These are phyloP conservation scores for Sinohyriopsis cumingii DNA, from an alignment of 2,888 invertebrate genomes.

Conservation along the genomic window DNA sequence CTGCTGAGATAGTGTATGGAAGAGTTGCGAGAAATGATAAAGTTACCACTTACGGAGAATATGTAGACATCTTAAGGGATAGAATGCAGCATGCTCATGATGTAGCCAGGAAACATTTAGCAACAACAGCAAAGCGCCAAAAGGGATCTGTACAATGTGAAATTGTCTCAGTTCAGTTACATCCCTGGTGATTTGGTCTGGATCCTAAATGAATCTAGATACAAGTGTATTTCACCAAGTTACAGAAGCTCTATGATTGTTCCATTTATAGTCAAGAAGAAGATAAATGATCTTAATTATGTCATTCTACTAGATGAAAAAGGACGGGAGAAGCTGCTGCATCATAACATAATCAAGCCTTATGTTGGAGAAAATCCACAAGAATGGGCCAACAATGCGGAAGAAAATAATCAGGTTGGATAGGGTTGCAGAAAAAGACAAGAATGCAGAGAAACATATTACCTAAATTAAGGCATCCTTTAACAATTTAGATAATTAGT, in stretches of 20 bases:
- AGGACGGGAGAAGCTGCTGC: too few relatives aligned
- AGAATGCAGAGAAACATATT: too few relatives aligned
- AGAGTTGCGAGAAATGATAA: background rate
- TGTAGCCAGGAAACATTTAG: slow-evolving; percentile 15
- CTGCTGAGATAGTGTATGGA: slow-evolving; percentile 23
- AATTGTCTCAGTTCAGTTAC: background rate
- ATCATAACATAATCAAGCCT: too few relatives aligned
- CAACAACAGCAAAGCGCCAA: slow-evolving; percentile 2
- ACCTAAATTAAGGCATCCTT: too few relatives aligned
- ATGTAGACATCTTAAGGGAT: slow-evolving; percentile 9
- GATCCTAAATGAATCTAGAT: too few relatives aligned
- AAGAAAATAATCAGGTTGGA: too few relatives aligned
- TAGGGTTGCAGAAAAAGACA: too few relatives aligned
- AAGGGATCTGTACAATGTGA: slow-evolving; percentile 16
- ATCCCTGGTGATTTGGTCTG: background rate
- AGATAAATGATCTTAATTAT: slow-evolving; percentile 1
- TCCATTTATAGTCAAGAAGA: slow-evolving; percentile 4
- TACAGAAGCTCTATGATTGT: slow-evolving; percentile 1
- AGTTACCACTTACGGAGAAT: slow-evolving; percentile 7
- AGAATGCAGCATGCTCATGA: too few relatives aligned
- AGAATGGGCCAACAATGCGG: too few relatives aligned
- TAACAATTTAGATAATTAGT: too few relatives aligned
- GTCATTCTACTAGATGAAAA: too few relatives aligned
- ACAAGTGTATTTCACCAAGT: slow-evolving; percentile 4
- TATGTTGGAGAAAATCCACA: too few relatives aligned